Conservation (phyloP, 1,140 invertebrate species). For the Drosophila murphyi region DNA sequence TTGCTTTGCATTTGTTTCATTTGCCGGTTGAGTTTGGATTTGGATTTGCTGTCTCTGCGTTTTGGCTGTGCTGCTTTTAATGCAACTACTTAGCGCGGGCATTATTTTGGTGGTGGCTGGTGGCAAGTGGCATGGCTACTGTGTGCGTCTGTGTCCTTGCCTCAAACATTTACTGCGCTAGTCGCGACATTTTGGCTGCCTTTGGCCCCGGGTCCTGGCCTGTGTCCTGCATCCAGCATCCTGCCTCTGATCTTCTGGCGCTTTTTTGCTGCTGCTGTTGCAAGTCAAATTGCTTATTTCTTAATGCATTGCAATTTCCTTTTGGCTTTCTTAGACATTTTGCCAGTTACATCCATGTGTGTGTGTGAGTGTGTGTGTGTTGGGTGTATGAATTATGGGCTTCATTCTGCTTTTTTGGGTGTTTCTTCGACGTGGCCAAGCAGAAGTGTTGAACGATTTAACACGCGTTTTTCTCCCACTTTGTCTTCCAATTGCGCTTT, state of each 20-base stretch:
- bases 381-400: conserved; percentile 69
- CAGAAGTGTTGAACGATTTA: conserved; percentile 83
- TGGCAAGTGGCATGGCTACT: background rate
- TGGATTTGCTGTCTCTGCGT: conserved; percentile 46
- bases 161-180: conserved; percentile 53
- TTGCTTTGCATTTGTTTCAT: conserved; percentile 67
- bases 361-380: background rate
- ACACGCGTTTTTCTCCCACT: conserved; percentile 61
- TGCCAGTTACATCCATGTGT: conserved; percentile 12
- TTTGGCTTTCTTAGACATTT: conserved; percentile 76
- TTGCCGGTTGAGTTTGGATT: conserved; percentile 32
- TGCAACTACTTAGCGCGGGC: conserved; percentile 74
- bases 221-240: background rate
- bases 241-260: conserved; percentile 27
- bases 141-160: conserved; percentile 58
- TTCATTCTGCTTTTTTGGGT: conserved; percentile 36
- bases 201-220: background rate
- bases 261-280: conserved; percentile 50
- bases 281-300: conserved; percentile 77
- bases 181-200: conserved; percentile 62
- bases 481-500: conserved; percentile 25
- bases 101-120: background rate
- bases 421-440: conserved; percentile 61
- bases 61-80: conserved; percentile 69
- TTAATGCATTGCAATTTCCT: conserved; percentile 80